A percentile compares a stretch with the other conserved stretches of the same genome.
Conservation (phyloP, 1,140 invertebrate genomes). For the Drosophila pandora region DNA sequence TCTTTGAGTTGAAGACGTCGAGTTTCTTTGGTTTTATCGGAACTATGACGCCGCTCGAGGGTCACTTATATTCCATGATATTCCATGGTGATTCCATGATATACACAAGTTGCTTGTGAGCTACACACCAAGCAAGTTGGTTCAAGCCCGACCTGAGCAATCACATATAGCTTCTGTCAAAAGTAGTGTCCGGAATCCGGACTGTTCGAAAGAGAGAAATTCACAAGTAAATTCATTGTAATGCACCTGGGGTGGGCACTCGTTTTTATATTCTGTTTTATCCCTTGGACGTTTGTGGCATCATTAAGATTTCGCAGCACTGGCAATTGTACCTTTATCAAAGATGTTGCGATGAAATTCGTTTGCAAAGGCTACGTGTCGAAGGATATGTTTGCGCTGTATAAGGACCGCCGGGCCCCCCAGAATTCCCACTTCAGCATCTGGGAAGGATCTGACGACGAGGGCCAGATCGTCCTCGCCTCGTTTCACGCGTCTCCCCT, state of each 20-base stretch:
- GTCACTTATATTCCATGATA: too few species aligned
- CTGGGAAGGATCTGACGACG: not conserved
- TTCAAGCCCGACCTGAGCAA: not conserved
- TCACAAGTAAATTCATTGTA: slow-evolving; percentile 1
- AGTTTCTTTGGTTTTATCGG: too few species aligned
- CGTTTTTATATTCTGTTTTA: not conserved
- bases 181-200: not conserved
- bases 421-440: slow-evolving; percentile 4
- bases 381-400: not conserved
- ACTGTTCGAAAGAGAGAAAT: too few species aligned
- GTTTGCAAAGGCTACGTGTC: slow-evolving; percentile 3
- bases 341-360: not conserved
- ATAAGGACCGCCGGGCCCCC: slow-evolving; percentile 1
- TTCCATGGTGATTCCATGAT: too few species aligned
- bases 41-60: too few species aligned
- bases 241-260: not conserved
- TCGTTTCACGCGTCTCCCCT: slow-evolving; percentile 9
- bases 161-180: not conserved
- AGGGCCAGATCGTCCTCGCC: not conserved
- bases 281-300: not conserved
- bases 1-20: too few species aligned
- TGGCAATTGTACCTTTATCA: slow-evolving; percentile 22
- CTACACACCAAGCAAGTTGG: too few species aligned
- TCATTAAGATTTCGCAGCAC: not conserved
- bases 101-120: too few species aligned